These are phyloP conservation scores for Dicyrtoma fusca DNA, from an alignment of 2,888 invertebrate species.

Conservation along the genomic window DNA sequence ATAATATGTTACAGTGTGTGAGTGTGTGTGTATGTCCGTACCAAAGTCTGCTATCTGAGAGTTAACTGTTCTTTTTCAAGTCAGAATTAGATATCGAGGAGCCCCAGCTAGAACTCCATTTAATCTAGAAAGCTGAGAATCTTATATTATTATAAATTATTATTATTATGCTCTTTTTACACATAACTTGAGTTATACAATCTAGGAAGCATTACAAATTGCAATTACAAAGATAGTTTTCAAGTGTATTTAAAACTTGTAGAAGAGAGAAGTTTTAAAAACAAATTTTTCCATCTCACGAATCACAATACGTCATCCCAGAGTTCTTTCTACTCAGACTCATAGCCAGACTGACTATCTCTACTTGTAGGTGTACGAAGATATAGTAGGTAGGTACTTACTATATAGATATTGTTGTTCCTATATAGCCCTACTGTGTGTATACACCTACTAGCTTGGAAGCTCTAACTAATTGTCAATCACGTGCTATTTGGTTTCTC, in stretches of 20 bases:
- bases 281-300: constrained; percentile 20
- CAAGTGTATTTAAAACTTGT: constrained; percentile 3
- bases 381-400: too few relatives aligned
- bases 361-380: not conserved
- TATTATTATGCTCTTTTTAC: not conserved
- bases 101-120: not conserved
- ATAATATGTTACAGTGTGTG: not conserved
- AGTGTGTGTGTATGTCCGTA: not conserved
- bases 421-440: not conserved
- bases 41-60: too few relatives aligned
- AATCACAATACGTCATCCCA: constrained; percentile 26
- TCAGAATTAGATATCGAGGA: not conserved
- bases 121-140: not conserved
- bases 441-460: not conserved
- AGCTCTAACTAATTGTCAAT: constrained; percentile 30
- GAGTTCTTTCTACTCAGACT: not conserved
- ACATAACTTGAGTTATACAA: constrained; percentile 9
- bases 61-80: too few relatives aligned
- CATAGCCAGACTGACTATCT: not conserved
- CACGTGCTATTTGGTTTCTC: constrained; percentile 32
- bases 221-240: constrained; percentile 23
- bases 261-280: constrained; percentile 11
- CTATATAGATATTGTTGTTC: not conserved
- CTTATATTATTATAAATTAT: too few relatives aligned
- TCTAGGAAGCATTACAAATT: constrained; percentile 18